phyloP scores from a whole-genome alignment of 2,797 vertebrate species.

The Sebastes elongatus region DNA sequence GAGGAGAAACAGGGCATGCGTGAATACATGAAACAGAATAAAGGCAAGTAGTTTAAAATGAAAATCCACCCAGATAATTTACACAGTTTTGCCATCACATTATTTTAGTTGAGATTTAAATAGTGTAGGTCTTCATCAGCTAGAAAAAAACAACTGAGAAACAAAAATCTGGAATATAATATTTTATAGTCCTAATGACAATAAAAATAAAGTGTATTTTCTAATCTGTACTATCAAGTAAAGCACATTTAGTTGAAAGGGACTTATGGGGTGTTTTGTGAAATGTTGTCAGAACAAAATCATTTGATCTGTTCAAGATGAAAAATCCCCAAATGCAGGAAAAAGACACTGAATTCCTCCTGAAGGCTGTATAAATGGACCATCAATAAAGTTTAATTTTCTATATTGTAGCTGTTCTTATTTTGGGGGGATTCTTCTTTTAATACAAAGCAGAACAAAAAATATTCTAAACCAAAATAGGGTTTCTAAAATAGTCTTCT shows the following conservation, averaged over 20 bases:
- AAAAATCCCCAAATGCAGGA: not conserved
- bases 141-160: not conserved
- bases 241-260: not conserved
- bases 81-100: not conserved
- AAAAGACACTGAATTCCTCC: not conserved
- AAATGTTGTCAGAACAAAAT: not conserved
- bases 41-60: conserved; percentile 16
- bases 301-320: not conserved
- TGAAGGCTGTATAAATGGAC: not conserved
- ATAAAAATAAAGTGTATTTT: not conserved
- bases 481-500: conserved; percentile 33
- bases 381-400: not conserved
- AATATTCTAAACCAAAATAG: conserved; percentile 43
- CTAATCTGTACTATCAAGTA: not conserved
- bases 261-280: not conserved
- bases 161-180: not conserved
- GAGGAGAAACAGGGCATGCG: conserved; percentile 25
- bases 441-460: not conserved
- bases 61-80: conserved; percentile 6
- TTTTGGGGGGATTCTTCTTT: conserved; percentile 9
- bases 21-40: conserved; percentile 12
- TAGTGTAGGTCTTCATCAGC: not conserved
- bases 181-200: not conserved
- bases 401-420: not conserved
- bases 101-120: not conserved